A percentile compares a stretch with the other conserved stretches of the same genome.
Conservation (phyloP, 2,888 invertebrate species). For the Lagria hirta region DNA sequence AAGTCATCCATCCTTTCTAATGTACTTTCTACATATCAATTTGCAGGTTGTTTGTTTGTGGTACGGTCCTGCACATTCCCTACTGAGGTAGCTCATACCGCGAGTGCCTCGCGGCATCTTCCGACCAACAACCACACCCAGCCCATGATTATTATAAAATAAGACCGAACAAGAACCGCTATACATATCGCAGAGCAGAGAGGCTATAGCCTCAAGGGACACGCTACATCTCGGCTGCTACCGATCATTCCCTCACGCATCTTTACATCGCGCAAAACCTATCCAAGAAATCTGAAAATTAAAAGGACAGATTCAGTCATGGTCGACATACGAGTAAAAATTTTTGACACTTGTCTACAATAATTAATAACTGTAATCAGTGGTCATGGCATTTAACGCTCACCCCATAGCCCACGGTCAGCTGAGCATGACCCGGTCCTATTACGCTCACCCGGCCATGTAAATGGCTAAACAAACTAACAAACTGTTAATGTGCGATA, state of each 20-base stretch:
- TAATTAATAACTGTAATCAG: constrained; percentile 24
- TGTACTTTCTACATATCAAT: constrained; percentile 18
- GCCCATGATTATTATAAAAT: constrained; percentile 27
- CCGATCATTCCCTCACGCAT: constrained; percentile 19
- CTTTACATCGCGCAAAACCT: too few relatives aligned
- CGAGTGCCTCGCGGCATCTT: constrained; percentile 33
- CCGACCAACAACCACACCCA: constrained; percentile 37
- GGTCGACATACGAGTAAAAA: too few relatives aligned
- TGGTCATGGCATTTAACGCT: constrained; percentile 21
- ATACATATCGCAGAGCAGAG: constrained; percentile 21
- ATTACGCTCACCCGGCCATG: constrained; percentile 27
- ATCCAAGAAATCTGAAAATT: too few relatives aligned
- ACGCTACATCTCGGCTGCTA: constrained; percentile 25
- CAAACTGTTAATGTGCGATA: constrained; percentile 28
- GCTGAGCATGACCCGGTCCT: constrained; percentile 26
- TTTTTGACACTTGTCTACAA: constrained; percentile 14
- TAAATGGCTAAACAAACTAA: constrained; percentile 27
- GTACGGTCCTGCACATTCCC: constrained; percentile 27
- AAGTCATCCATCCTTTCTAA: constrained; percentile 21
- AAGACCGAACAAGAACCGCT: constrained; percentile 28
- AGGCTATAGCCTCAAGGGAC: constrained; percentile 19
- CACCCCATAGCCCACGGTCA: constrained; percentile 25
- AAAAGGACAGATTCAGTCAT: too few relatives aligned
- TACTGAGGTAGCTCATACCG: constrained; percentile 27
- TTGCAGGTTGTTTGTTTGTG: constrained; percentile 20